These are phyloP conservation scores for pig (Sus scrofa) DNA, from an alignment of 2,113 vertebrate genomes.

Conservation along the genomic window T2T-Sscrofa CM000828.6:49223501-49224000, in stretches of 20 bases:
- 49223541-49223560: too few relatives aligned
- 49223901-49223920: not conserved
- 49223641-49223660: too few relatives aligned
- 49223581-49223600: too few relatives aligned
- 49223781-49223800: not conserved
- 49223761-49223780: not conserved
- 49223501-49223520: too few relatives aligned
- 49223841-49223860: not conserved
- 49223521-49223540: not conserved
- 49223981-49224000: too few relatives aligned
- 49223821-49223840: not conserved
- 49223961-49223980: not conserved
- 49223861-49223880: not conserved
- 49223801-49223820: not conserved
- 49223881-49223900: not conserved
- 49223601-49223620: too few relatives aligned
- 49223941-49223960: not conserved
- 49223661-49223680: too few relatives aligned
- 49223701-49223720: too few relatives aligned
- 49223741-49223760: not conserved
- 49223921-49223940: not conserved
- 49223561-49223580: too few relatives aligned
- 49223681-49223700: too few relatives aligned
- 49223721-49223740: not conserved
- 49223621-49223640: too few relatives aligned